Evolutionary conservation across 2,888 invertebrate genomes (phyloP).

Genomic region (Clusia tigrina): DNA sequence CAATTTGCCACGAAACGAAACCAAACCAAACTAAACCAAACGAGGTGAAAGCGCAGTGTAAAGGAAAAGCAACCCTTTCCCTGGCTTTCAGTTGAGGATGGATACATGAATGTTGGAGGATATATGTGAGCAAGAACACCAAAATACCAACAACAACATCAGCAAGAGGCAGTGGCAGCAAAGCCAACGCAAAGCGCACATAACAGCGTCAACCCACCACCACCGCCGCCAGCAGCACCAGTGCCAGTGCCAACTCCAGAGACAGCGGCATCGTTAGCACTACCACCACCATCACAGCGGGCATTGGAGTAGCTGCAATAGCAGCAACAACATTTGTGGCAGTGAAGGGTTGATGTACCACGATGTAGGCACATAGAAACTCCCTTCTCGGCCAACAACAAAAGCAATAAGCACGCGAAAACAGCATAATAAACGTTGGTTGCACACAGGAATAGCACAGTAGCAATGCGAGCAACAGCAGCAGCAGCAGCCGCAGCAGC

Average conservation of each 20-base stretch:
- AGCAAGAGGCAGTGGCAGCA: neutral
- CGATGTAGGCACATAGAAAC: neutral
- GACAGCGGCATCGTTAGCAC: no score
- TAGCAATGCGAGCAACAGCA: neutral
- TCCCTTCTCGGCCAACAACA: neutral
- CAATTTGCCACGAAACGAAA: neutral
- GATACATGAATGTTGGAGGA: slow-evolving; percentile 3
- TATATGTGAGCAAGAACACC: neutral
- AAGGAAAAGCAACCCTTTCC: slow-evolving; percentile 24
- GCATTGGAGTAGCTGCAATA: neutral
- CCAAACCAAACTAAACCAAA: slow-evolving; percentile 13
- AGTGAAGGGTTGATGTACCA: neutral
- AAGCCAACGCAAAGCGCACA: neutral
- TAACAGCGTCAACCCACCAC: no score
- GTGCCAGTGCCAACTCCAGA: no score
- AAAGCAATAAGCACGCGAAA: neutral
- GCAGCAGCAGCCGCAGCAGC: neutral
- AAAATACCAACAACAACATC: neutral
- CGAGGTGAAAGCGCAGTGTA: slow-evolving; percentile 10
- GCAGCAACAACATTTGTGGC: neutral
- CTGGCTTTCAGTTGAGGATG: no score
- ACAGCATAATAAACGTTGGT: neutral
- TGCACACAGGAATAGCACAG: no score
- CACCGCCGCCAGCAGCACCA: no score
- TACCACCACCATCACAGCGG: no score